Evolutionary conservation across 2,888 invertebrate genomes (phyloP), one percentile per base, ranked within the genome.

Genomic region (Nemapogon koenigi): DNA sequence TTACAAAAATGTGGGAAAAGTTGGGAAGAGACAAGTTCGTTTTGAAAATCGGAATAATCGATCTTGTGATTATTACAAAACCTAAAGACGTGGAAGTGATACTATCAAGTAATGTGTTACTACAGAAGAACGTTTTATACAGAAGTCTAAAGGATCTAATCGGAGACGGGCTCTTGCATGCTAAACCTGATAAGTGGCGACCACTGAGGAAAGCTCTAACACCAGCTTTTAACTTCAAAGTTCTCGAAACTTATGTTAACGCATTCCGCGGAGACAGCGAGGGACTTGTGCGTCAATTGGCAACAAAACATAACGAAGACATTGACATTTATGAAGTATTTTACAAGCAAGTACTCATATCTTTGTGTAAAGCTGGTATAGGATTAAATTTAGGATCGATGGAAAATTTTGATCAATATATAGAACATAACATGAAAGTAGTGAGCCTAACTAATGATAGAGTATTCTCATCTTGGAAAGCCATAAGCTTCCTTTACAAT

Each of bases 391-490:
- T 32, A 4, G 16, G 13, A 11, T 16, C 18, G 8, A 15, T 6
- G 3, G 16, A 6, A 17, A 18, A 32, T 18, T 14, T n/a, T 6
- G n/a, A n/a, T n/a, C 4, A 32, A 17, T 32, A 32, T 16, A n/a
- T 16, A 16, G 10, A 16, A n/a, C 3, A 14, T 17, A 6, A 18
- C 3, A 32, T 13, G 8, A n/a, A 32, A 15, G 16, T 32, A 17
- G 18, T 32, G 13, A n/a, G 14, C 10, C 16, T 32, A 3, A 32
- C 32, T n/a, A 32, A 32, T 13, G 32, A 32, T n/a, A 16, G 13
- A 16, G 11, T 32, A n/a, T 32, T 32, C 18, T 32, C 32, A 3
- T 11, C 18, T 3, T 32, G 32, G 32, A 32, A 32, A 17, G 8
- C 16, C 3, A 32, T 32, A 6, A 7, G 4, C 18, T 32, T 32